Evolutionary conservation across 2,797 vertebrate genomes (phyloP).

Genomic region (Craterocephalus amniculus): DNA sequence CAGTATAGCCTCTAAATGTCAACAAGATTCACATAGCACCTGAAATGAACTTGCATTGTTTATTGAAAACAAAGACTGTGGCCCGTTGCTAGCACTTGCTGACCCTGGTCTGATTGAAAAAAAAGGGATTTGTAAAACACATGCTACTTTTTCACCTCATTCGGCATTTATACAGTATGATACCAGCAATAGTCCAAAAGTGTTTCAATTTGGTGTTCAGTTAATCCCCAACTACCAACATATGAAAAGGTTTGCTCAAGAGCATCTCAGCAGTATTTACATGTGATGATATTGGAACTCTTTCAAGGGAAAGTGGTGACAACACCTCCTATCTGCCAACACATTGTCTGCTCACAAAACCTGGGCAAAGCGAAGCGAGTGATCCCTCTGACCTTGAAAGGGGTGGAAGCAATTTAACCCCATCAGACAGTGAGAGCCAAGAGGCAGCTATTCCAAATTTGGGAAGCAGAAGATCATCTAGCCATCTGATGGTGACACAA

Average conservation of each 20-base stretch:
- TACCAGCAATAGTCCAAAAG: too few relatives aligned
- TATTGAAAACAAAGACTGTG: constrained; percentile 22
- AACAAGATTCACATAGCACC: constrained; percentile 16
- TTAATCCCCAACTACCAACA: too few relatives aligned
- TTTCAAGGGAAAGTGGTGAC: constrained; percentile 16
- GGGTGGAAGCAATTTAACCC: constrained; percentile 64
- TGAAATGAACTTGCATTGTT: constrained; percentile 29
- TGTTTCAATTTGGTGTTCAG: too few relatives aligned
- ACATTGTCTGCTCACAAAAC: constrained; percentile 28
- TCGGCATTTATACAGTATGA: too few relatives aligned
- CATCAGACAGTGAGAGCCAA: constrained; percentile 45
- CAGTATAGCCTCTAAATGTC: constrained; percentile 56
- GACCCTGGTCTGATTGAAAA: constrained; percentile 5
- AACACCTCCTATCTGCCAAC: constrained; percentile 30
- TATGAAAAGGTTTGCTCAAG: constrained; percentile 5
- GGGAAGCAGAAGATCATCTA: constrained; percentile 39
- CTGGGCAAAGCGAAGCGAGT: constrained; percentile 20
- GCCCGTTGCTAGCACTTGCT: constrained; percentile 6
- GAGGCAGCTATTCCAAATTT: constrained; percentile 66
- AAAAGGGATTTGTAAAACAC: too few relatives aligned
- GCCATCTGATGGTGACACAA: constrained; percentile 45
- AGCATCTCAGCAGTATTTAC: constrained; percentile 23
- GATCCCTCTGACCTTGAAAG: constrained; percentile 62
- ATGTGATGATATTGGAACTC: constrained; percentile 25
- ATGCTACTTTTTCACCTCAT: neutral